phyloP scores from a whole-genome alignment of 2,888 invertebrate species.

The Alviniconcha strummeri region DNA sequence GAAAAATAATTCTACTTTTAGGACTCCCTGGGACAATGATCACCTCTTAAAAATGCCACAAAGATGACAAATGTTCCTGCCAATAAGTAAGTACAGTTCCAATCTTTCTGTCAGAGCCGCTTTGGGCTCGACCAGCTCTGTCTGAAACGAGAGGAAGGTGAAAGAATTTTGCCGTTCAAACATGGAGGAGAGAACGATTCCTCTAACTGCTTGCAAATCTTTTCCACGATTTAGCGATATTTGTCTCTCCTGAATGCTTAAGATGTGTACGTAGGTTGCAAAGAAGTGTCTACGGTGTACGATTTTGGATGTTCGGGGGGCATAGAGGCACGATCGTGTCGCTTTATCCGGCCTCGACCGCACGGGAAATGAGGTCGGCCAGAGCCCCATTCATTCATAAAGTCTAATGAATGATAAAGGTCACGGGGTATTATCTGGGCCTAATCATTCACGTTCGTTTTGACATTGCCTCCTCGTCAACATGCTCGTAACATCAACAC shows the following conservation, averaged over 20 bases:
- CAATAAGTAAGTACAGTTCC: constrained; percentile 57
- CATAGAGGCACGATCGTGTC: too few species aligned
- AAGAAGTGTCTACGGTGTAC: background rate
- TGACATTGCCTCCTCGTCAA: constrained; percentile 15
- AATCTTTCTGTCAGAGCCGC: constrained; percentile 16
- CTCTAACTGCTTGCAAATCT: constrained; percentile 27
- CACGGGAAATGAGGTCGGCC: constrained; percentile 36
- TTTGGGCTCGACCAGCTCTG: constrained; percentile 21
- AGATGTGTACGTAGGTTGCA: background rate
- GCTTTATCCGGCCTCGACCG: background rate
- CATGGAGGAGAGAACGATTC: constrained; percentile 43
- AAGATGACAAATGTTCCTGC: constrained; percentile 64
- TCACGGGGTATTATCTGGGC: constrained; percentile 37
- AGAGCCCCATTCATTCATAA: constrained; percentile 49
- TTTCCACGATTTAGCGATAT: constrained; percentile 22
- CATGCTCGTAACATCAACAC: background rate
- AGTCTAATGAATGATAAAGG: constrained; percentile 49
- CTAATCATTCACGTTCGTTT: constrained; percentile 36
- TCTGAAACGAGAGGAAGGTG: constrained; percentile 33
- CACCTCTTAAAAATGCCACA: constrained; percentile 43
- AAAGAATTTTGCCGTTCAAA: constrained; percentile 42
- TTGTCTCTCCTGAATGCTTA: constrained; percentile 17
- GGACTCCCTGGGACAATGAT: constrained; percentile 34
- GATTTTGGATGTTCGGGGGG: background rate
- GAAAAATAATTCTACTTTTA: constrained; percentile 34